Conservation (phyloP, 1,140 invertebrate genomes). For the Arctopsyche grandis region DNA sequence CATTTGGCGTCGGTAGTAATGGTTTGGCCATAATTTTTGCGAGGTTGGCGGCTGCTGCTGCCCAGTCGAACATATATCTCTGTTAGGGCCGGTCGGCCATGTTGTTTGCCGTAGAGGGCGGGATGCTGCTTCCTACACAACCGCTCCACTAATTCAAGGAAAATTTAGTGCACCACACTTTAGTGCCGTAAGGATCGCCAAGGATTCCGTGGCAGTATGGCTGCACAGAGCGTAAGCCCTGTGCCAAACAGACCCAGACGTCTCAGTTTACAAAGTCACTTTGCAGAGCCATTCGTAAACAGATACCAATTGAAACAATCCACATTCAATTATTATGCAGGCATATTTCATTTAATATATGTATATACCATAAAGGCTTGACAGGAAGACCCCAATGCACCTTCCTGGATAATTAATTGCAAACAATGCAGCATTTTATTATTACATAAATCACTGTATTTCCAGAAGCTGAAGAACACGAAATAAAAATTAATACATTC, state of each 20-base stretch:
- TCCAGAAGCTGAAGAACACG: too few relatives aligned
- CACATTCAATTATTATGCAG: not conserved
- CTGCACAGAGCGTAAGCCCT: not conserved
- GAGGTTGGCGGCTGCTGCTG: not conserved
- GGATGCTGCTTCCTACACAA: constrained; percentile 14
- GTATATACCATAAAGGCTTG: too few relatives aligned
- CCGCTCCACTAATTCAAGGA: constrained; percentile 50
- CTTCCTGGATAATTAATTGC: too few relatives aligned
- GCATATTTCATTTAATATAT: not conserved
- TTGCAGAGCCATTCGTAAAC: not conserved
- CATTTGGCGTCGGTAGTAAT: constrained; percentile 10
- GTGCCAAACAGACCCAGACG: not conserved
- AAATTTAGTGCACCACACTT: constrained; percentile 48
- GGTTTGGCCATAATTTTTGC: constrained; percentile 33
- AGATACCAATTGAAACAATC: not conserved
- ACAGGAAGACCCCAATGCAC: too few relatives aligned
- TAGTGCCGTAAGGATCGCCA: constrained; percentile 35
- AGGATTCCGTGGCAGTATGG: not conserved
- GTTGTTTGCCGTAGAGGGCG: constrained; percentile 35
- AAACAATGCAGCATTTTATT: too few relatives aligned
- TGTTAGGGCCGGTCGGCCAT: constrained; percentile 39
- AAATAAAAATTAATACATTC: too few relatives aligned
- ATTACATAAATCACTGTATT: too few relatives aligned
- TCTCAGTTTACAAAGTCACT: not conserved
- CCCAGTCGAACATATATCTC: constrained; percentile 35